Percentiles rank a stretch among this genome's conserved stretches.
Evolutionary conservation across 2,113 vertebrate genomes (phyloP).

Genomic region (Triplophysa dalaica): DNA sequence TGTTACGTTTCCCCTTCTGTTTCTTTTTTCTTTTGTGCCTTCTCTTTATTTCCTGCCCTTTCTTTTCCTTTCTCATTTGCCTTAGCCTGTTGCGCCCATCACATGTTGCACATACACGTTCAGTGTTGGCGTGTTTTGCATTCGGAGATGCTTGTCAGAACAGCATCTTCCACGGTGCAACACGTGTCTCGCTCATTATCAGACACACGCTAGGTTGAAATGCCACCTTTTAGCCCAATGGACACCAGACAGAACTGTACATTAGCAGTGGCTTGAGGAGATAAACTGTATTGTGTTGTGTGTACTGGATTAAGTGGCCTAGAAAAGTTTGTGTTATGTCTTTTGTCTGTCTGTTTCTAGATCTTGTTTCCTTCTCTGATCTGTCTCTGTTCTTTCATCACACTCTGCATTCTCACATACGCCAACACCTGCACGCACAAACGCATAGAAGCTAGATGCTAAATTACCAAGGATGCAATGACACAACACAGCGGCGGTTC

Average conservation of each 20-base stretch:
- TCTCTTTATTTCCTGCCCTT: not conserved
- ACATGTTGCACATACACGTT: not conserved
- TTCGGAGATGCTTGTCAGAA: not conserved
- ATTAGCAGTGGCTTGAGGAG: not conserved
- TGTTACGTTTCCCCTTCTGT: not conserved
- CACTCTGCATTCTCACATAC: not conserved
- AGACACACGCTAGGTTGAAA: slow-evolving; percentile 5
- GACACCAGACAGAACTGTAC: not conserved
- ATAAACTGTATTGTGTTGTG: not conserved
- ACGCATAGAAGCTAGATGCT: not conserved
- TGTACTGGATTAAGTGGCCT: not conserved
- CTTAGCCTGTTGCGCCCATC: slow-evolving; percentile 31
- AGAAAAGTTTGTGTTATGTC: not conserved
- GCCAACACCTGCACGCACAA: slow-evolving; percentile 4
- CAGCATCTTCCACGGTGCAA: slow-evolving; percentile 3
- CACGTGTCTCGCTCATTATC: not conserved
- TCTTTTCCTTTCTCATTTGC: slow-evolving; percentile 15
- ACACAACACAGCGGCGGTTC: too few species aligned
- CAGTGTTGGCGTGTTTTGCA: slow-evolving; percentile 15
- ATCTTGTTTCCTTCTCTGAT: not conserved
- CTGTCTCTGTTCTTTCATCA: slow-evolving; percentile 19
- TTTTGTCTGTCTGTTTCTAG: slow-evolving; percentile 26
- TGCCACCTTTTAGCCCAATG: not conserved
- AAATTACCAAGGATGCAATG: too few species aligned
- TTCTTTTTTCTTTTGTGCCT: not conserved